Evolutionary conservation across 2,797 vertebrate species (phyloP).

Genomic region (Alcedo quadribrachys): DNA sequence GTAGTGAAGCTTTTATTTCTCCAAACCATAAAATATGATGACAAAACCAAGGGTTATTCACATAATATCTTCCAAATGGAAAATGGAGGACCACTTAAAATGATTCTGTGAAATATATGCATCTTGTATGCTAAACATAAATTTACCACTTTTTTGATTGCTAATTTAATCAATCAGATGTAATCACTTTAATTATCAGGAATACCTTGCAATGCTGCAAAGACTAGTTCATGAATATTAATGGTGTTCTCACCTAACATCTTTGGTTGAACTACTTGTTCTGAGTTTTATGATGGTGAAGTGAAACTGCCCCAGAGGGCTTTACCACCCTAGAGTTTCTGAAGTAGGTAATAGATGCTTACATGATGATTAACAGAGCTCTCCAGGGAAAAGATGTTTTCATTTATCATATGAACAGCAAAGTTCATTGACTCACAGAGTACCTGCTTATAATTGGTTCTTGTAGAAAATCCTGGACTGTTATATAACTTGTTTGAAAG

Average conservation of each 20-base stretch:
- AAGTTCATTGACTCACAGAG: background rate
- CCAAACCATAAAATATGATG: background rate
- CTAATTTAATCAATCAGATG: background rate
- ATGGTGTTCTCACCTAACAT: background rate
- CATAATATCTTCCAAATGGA: background rate
- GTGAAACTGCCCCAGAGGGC: background rate
- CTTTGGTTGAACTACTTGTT: background rate
- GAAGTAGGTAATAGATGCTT: background rate
- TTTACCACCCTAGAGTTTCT: background rate
- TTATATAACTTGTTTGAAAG: background rate
- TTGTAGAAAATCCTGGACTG: background rate
- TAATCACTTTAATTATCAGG: background rate
- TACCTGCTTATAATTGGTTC: background rate
- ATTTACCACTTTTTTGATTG: background rate
- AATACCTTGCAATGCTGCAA: background rate
- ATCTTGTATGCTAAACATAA: background rate
- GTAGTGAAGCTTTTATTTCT: slow-evolving; percentile 23
- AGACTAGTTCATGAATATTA: background rate
- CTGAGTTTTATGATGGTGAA: background rate
- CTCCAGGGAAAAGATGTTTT: background rate
- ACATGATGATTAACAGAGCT: background rate
- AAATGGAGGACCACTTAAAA: background rate
- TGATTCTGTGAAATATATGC: background rate
- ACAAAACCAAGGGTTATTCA: background rate
- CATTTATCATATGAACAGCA: background rate